phyloP scores from a whole-genome alignment of 2,888 invertebrate genomes.

The Odontocolon sp. region DNA sequence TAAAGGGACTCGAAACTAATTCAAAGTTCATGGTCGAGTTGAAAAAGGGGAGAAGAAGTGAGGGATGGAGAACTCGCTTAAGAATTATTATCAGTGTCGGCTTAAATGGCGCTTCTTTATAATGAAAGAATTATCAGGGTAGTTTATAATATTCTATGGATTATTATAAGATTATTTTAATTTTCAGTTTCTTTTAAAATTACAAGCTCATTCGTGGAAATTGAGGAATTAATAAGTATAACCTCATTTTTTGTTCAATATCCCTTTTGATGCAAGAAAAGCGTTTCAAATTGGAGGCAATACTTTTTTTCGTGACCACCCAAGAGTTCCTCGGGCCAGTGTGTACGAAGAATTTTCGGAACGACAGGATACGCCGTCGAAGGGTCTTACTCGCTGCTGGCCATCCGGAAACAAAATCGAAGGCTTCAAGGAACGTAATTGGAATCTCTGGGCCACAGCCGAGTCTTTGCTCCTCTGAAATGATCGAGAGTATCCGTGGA shows the following conservation, averaged over 20 bases:
- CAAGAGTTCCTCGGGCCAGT: not conserved
- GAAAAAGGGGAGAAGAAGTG: constrained; percentile 5
- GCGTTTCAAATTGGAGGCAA: not conserved
- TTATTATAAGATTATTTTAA: not conserved
- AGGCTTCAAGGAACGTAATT: constrained; percentile 44
- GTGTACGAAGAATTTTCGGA: constrained; percentile 18
- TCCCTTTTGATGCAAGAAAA: not conserved
- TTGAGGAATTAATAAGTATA: not conserved
- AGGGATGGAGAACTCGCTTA: constrained; percentile 27
- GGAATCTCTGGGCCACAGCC: constrained; percentile 16
- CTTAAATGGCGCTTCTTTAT: constrained; percentile 30
- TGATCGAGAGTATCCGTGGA: constrained; percentile 26
- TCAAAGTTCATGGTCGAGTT: constrained; percentile 56
- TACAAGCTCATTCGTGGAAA: not conserved
- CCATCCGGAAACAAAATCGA: constrained; percentile 52
- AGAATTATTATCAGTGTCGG: constrained; percentile 49
- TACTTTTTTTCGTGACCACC: constrained; percentile 26
- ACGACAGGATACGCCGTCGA: constrained; percentile 35
- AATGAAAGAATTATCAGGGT: constrained; percentile 14
- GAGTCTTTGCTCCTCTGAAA: constrained; percentile 17
- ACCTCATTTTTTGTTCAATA: not conserved
- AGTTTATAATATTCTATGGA: constrained; percentile 7
- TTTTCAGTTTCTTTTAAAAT: not conserved
- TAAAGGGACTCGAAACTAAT: constrained; percentile 55
- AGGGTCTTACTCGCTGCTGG: not conserved